phyloP scores from a whole-genome alignment of 2,797 vertebrate genomes.

The Eleutherodactylus coqui region DNA sequence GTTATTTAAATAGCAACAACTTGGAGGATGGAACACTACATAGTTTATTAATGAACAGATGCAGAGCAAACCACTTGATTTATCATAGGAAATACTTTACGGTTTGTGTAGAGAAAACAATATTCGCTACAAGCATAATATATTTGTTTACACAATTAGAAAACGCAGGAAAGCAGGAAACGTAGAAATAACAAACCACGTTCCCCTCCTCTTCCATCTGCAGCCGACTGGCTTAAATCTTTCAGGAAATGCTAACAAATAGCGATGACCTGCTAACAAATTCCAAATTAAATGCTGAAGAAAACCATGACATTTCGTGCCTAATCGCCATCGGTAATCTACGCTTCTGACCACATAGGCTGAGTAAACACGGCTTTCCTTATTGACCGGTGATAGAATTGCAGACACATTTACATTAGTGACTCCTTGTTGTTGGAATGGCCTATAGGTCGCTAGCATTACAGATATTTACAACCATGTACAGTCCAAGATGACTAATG shows the following conservation, averaged over 20 bases:
- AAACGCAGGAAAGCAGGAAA: constrained; percentile 39
- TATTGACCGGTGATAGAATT: neutral
- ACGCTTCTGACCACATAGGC: neutral
- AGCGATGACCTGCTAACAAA: constrained; percentile 52
- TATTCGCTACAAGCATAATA: constrained; percentile 9
- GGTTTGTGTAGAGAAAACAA: constrained; percentile 4
- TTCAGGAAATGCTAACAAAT: constrained; percentile 53
- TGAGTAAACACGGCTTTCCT: constrained; percentile 29
- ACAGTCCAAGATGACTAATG: neutral
- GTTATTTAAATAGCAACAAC: neutral
- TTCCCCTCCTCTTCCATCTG: constrained; percentile 47
- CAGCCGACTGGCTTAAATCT: constrained; percentile 22
- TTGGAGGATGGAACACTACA: too few relatives aligned
- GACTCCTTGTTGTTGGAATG: neutral
- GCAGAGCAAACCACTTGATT: neutral
- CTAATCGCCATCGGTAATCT: constrained; percentile 26
- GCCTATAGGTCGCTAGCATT: too few relatives aligned
- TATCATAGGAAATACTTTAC: constrained; percentile 29
- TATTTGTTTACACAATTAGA: constrained; percentile 30
- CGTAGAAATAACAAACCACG: constrained; percentile 37
- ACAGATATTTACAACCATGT: too few relatives aligned
- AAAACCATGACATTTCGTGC: constrained; percentile 42
- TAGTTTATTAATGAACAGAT: constrained; percentile 15
- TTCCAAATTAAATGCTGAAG: constrained; percentile 32
- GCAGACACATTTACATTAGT: neutral